Conservation (phyloP, 2,888 invertebrate genomes). For the Drosophila formosana region DNA sequence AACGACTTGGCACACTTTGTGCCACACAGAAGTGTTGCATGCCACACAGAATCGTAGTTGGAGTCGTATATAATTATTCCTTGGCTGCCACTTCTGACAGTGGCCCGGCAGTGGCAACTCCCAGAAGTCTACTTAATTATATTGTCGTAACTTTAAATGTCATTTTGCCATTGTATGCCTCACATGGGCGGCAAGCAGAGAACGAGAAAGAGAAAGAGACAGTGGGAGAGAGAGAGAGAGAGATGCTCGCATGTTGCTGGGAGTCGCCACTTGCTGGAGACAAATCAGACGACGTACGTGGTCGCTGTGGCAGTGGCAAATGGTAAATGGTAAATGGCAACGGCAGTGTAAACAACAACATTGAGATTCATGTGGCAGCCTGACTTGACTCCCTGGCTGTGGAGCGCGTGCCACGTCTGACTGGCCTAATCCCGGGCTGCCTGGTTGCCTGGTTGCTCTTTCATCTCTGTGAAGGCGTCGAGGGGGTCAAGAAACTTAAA, state of each 20-base stretch:
- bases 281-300: conserved; percentile 69
- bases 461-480: conserved; percentile 39
- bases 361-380: conserved; percentile 76
- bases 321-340: conserved; percentile 9
- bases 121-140: conserved; percentile 80
- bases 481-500: conserved; percentile 66
- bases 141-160: conserved; percentile 82
- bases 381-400: conserved; percentile 3
- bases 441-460: conserved; percentile 50
- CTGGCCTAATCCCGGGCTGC: conserved; percentile 60
- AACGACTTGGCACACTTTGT: conserved; percentile 53
- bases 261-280: conserved; percentile 42
- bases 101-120: conserved; percentile 54
- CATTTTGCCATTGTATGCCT: conserved; percentile 66
- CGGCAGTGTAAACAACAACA: conserved; percentile 56
- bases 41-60: conserved; percentile 25
- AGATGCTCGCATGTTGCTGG: not conserved
- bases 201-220: not conserved
- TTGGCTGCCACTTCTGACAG: conserved; percentile 43
- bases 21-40: conserved; percentile 67
- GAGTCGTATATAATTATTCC: conserved; percentile 66
- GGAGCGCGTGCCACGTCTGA: conserved; percentile 56
- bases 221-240: not conserved
- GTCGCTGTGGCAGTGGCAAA: conserved; percentile 21
- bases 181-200: conserved; percentile 32